These are phyloP conservation scores for Furcifer pardalis DNA, from an alignment of 2,797 vertebrate genomes.

Conservation along the genomic window DNA sequence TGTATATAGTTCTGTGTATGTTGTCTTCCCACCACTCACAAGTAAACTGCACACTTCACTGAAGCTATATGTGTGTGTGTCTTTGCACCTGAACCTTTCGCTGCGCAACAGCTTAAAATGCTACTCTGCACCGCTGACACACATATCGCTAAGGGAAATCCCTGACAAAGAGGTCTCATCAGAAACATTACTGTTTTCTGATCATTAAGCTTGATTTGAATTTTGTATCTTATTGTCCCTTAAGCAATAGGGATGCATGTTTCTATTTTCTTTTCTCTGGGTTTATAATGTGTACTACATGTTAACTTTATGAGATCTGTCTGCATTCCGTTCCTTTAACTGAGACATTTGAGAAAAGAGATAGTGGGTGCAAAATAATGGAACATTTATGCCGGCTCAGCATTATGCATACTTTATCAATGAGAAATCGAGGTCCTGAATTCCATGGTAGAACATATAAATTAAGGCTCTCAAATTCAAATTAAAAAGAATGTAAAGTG, in stretches of 20 bases:
- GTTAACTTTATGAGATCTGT: not conserved
- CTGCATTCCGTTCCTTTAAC: not conserved
- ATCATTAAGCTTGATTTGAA: not conserved
- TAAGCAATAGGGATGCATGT: no score
- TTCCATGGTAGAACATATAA: not conserved
- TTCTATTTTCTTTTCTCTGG: not conserved
- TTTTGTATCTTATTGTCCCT: not conserved
- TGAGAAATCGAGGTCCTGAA: not conserved
- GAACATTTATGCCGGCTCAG: not conserved
- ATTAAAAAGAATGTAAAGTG: not conserved
- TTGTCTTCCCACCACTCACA: no score
- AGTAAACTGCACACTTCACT: no score
- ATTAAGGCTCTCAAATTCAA: not conserved
- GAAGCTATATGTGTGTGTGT: no score
- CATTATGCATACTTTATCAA: not conserved
- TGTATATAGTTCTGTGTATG: no score
- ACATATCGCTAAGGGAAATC: no score
- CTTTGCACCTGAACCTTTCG: no score
- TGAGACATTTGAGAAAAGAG: not conserved
- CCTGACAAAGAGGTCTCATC: not conserved
- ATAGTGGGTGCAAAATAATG: not conserved
- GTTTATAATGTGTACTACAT: not conserved
- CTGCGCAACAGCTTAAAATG: no score
- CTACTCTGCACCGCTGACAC: no score
- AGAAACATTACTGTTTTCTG: not conserved